These are phyloP conservation scores for Thymelicus lineola DNA, from an alignment of 2,888 invertebrate genomes.

Conservation along the genomic window DNA sequence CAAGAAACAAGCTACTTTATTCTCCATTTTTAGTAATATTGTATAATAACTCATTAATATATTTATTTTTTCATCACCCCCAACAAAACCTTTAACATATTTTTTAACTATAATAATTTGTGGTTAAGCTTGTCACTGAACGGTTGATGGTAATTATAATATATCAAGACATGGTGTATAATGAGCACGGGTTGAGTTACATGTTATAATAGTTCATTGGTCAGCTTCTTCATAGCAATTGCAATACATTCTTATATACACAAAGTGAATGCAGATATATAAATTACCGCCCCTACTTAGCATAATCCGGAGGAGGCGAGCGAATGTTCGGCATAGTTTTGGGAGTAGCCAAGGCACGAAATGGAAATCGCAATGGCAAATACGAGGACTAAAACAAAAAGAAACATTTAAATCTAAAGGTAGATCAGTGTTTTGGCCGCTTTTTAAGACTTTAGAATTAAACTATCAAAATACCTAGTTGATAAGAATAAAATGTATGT, in stretches of 20 bases:
- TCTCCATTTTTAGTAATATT: too few species aligned
- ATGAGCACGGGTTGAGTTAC: background rate
- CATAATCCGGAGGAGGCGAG: constrained; percentile 1
- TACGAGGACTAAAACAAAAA: constrained; percentile 6
- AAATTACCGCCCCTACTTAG: background rate
- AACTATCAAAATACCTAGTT: too few species aligned
- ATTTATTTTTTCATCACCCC: too few species aligned
- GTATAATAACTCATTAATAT: too few species aligned
- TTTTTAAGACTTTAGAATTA: too few species aligned
- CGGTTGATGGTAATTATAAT: too few species aligned
- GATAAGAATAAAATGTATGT: too few species aligned
- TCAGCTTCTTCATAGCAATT: background rate
- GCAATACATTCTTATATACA: background rate
- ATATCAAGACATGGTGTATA: too few species aligned
- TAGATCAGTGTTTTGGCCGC: background rate
- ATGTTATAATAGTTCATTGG: background rate
- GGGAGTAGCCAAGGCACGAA: constrained; percentile 8
- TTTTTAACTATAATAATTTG: too few species aligned
- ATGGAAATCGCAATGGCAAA: constrained; percentile 1
- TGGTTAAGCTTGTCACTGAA: too few species aligned
- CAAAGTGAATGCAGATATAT: background rate
- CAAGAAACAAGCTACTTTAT: too few species aligned
- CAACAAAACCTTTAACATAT: too few species aligned
- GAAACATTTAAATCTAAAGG: background rate
- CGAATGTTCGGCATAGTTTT: constrained; percentile 24